Percentiles rank a stretch among this genome's conserved stretches.
Evolutionary conservation across 1,140 invertebrate genomes (phyloP).

Genomic region (Lordiphosa collinella): DNA sequence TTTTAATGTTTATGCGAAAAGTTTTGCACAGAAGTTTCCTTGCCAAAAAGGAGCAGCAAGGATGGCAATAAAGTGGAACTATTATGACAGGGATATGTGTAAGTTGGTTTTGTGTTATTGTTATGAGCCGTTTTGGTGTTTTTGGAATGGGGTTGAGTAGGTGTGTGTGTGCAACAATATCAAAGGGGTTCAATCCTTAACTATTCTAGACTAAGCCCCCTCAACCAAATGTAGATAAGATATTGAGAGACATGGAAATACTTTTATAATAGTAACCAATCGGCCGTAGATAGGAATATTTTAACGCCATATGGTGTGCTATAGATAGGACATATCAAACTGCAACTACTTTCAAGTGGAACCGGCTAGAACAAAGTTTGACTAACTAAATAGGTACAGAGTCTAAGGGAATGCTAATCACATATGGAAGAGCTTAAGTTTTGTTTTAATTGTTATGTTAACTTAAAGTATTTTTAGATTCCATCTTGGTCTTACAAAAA

Average conservation of each 20-base stretch:
- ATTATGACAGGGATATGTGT: conserved; percentile 33
- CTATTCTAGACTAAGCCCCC: conserved; percentile 39
- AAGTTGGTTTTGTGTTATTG: conserved; percentile 36
- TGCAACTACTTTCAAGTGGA: conserved; percentile 57
- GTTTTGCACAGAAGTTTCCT: conserved; percentile 41
- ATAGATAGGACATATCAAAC: conserved; percentile 43
- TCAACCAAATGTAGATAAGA: conserved; percentile 32
- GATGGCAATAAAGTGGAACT: conserved; percentile 38
- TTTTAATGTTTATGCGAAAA: conserved; percentile 74
- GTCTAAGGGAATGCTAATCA: no score
- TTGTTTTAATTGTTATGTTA: no score
- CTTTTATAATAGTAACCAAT: conserved; percentile 35
- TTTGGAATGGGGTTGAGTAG: background rate
- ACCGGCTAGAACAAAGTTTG: conserved; percentile 25
- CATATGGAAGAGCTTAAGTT: no score
- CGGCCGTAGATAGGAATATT: conserved; percentile 41
- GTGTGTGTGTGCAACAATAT: no score
- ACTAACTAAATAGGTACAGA: no score
- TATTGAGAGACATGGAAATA: conserved; percentile 57
- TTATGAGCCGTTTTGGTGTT: conserved; percentile 20
- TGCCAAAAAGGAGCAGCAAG: conserved; percentile 34
- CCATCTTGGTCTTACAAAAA: no score
- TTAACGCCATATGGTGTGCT: conserved; percentile 50
- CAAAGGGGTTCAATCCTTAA: conserved; percentile 12
- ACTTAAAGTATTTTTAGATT: no score